Conservation (phyloP, 2,888 invertebrate species). For the Caenorhabditis doughertyi region DNA sequence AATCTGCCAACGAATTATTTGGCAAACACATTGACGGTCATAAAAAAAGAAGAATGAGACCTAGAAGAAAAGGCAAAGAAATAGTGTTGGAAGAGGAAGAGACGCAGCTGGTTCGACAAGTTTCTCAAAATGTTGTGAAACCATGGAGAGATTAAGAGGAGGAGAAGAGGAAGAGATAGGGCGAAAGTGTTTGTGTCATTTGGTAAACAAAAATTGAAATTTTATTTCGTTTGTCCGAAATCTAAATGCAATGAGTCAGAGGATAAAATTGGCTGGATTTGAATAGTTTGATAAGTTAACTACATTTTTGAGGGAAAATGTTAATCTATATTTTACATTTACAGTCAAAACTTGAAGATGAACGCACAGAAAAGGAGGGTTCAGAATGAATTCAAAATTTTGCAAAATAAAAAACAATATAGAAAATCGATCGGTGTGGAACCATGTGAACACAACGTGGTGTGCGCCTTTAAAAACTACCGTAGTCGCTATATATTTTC, state of each 20-base stretch:
- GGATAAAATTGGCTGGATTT: background rate
- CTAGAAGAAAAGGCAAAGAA: background rate
- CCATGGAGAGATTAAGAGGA: slow-evolving; percentile 16
- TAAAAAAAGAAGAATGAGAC: slow-evolving; percentile 39
- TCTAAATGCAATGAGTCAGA: slow-evolving; percentile 7
- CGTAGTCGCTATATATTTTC: no score
- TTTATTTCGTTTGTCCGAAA: background rate
- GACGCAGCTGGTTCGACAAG: slow-evolving; percentile 6
- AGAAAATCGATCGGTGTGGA: no score
- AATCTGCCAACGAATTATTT: slow-evolving; percentile 4
- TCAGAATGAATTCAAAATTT: no score
- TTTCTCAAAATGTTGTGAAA: slow-evolving; percentile 30
- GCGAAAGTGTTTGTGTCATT: slow-evolving; percentile 33
- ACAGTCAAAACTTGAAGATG: no score
- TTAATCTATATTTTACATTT: no score
- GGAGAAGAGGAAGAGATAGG: background rate
- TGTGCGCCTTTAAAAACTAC: no score
- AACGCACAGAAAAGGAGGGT: no score
- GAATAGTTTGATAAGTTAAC: no score
- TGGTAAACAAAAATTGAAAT: slow-evolving; percentile 43
- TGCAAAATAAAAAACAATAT: no score
- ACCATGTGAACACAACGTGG: no score
- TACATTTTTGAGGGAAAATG: no score
- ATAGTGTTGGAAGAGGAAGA: slow-evolving; percentile 2
- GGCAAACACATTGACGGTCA: slow-evolving; percentile 46